Evolutionary conservation across 1,140 invertebrate genomes (phyloP).

Genomic region (Drosophila varians): DNA sequence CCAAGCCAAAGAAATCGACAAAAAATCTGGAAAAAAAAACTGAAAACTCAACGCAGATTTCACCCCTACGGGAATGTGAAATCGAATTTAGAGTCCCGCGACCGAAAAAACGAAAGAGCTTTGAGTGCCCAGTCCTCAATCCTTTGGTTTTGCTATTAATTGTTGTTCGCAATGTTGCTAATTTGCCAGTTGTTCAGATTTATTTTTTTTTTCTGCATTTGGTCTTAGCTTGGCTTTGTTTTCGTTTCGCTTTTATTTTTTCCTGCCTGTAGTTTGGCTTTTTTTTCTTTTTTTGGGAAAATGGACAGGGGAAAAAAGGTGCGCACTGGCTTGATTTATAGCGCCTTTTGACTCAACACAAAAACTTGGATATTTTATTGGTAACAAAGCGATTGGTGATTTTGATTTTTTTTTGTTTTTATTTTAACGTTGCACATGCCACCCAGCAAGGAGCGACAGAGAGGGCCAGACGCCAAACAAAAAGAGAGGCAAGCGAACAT

Average conservation of each 20-base stretch:
- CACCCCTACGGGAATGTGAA: slow-evolving; percentile 81
- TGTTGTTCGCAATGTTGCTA: slow-evolving; percentile 73
- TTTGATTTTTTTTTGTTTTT: slow-evolving; percentile 30
- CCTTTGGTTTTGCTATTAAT: slow-evolving; percentile 63
- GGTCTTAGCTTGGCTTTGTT: slow-evolving; percentile 12
- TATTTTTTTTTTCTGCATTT: slow-evolving; percentile 25
- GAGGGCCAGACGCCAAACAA: slow-evolving; percentile 46
- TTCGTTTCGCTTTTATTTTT: slow-evolving; percentile 15
- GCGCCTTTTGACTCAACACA: slow-evolving; percentile 76
- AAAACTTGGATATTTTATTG: slow-evolving; percentile 76
- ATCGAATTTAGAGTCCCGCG: slow-evolving; percentile 65
- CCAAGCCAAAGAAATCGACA: slow-evolving; percentile 25
- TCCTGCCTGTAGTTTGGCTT: too few species aligned
- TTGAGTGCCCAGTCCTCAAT: slow-evolving; percentile 22
- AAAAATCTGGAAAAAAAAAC: slow-evolving; percentile 20
- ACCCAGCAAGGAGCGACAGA: slow-evolving; percentile 39
- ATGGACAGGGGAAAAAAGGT: slow-evolving; percentile 46
- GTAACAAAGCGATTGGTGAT: slow-evolving; percentile 58
- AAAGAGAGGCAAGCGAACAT: slow-evolving; percentile 54
- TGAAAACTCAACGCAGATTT: slow-evolving; percentile 70
- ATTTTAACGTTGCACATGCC: slow-evolving; percentile 65
- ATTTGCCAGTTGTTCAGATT: slow-evolving; percentile 53
- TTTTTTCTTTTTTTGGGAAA: slow-evolving; percentile 24
- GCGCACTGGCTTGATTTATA: slow-evolving; percentile 70
- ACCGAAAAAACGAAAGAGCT: slow-evolving; percentile 18